Evolutionary conservation across 2,888 invertebrate species (phyloP).

Genomic region (Epiblema foenella): DNA sequence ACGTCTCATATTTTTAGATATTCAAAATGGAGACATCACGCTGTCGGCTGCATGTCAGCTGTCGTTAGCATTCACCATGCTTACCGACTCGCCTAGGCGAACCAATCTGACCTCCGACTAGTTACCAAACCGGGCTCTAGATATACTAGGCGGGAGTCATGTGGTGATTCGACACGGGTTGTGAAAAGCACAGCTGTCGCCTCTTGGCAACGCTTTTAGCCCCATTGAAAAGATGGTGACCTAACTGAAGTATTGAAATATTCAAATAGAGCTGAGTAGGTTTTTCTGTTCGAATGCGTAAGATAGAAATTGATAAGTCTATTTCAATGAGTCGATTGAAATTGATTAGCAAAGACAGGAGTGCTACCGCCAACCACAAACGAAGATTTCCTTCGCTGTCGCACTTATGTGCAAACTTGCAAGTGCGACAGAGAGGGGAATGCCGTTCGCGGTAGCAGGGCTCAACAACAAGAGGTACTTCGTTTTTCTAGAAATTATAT

Average conservation of each 20-base stretch:
- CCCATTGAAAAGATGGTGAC: neutral
- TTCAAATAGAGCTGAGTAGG: neutral
- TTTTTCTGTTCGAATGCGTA: neutral
- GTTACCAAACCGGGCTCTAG: neutral
- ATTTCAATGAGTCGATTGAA: neutral
- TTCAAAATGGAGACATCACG: constrained; percentile 13
- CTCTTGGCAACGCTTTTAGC: constrained; percentile 3
- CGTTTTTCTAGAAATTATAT: too few species aligned
- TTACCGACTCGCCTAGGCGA: neutral
- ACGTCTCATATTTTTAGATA: constrained; percentile 22
- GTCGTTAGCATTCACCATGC: neutral
- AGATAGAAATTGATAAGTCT: neutral
- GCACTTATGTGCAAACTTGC: too few species aligned
- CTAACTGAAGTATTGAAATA: constrained; percentile 1
- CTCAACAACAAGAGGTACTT: neutral
- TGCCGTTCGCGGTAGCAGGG: too few species aligned
- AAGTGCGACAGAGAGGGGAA: too few species aligned
- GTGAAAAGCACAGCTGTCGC: constrained; percentile 1
- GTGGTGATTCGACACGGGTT: neutral
- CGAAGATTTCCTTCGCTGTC: too few species aligned
- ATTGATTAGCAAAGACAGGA: neutral
- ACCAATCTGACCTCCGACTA: neutral
- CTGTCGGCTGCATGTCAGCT: constrained; percentile 1
- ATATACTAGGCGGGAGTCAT: neutral
- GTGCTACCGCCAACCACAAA: too few species aligned